Conservation (phyloP, 2,797 vertebrate genomes). For the Myotis pilosus region DNA sequence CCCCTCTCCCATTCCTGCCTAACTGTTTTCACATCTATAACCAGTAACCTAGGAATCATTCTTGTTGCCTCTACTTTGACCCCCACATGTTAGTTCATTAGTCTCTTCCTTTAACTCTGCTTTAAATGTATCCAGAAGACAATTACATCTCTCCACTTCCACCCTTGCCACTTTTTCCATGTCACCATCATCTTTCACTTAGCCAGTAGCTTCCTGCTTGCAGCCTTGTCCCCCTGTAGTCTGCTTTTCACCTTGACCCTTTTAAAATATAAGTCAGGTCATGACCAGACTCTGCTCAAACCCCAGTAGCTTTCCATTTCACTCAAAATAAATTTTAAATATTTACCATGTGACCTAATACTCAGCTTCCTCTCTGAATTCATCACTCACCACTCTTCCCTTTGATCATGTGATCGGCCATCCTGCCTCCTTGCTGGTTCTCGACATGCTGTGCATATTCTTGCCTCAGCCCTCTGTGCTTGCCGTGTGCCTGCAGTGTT, state of each 20-base stretch:
- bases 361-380: background rate
- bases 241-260: background rate
- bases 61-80: background rate
- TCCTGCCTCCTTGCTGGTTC: background rate
- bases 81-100: background rate
- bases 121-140: background rate
- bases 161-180: background rate
- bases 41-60: background rate
- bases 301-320: background rate
- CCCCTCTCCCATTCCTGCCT: rapidly evolving
- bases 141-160: background rate
- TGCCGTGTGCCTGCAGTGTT: too few relatives aligned
- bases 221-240: background rate
- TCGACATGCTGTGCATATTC: background rate
- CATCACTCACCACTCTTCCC: background rate
- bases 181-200: background rate
- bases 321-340: background rate
- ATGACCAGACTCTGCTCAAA: background rate
- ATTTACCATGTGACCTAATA: background rate
- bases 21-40: background rate
- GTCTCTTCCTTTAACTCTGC: background rate
- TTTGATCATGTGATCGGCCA: background rate
- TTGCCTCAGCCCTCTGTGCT: background rate
- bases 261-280: background rate
- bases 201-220: background rate